Evolutionary conservation across 2,797 vertebrate genomes (phyloP), one percentile per base, ranked within the genome.

Genomic region (Argya squamiceps): DNA sequence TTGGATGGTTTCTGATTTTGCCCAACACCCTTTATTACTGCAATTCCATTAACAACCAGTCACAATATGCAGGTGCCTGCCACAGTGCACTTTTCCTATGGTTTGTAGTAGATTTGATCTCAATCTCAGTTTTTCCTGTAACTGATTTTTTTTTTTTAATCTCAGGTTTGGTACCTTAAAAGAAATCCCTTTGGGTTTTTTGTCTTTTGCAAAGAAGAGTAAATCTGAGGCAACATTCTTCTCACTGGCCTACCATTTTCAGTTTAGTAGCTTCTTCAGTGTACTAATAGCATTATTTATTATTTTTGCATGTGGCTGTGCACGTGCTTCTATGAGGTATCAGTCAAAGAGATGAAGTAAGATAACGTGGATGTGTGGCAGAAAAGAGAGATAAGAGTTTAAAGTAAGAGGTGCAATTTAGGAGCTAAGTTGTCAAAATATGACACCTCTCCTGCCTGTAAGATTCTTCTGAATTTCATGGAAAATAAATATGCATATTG

Each of bases 321-420:
- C 14, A 4, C 0, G 0, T 34, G 23, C 5, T 2, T 29, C 15
- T 36, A 10, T 2, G 7, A 62, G 4, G 15, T 56, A 8, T 47
- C 16, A 15, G 44, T 55, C 15, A 52, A 52, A 81, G 68, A 63
- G 9, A 7, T 55, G 14, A 68, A 55, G 36, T 68, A 18, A 67
- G 46, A 29, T 47, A 37, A 20, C 36, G 29, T 49, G 23, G 13
- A 34, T 52, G 16, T 83, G 21, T 58, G 37, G 21, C 15, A 69
- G 49, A 75, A 74, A 74, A n/a, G 62, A 56, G 10, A 43, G 10
- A 9, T 53, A 36, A 32, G 41, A 59, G 29, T 59, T 90, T 39
- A 9, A 56, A 56, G n/a, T 26, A 30, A 89, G 53, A 75, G 30
- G 13, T 52, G 30, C 7, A 50, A 36, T 55, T 85, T 12, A 58